Evolutionary conservation across 1,140 invertebrate genomes (phyloP).

Genomic region (Oncopodura yosiiana): DNA sequence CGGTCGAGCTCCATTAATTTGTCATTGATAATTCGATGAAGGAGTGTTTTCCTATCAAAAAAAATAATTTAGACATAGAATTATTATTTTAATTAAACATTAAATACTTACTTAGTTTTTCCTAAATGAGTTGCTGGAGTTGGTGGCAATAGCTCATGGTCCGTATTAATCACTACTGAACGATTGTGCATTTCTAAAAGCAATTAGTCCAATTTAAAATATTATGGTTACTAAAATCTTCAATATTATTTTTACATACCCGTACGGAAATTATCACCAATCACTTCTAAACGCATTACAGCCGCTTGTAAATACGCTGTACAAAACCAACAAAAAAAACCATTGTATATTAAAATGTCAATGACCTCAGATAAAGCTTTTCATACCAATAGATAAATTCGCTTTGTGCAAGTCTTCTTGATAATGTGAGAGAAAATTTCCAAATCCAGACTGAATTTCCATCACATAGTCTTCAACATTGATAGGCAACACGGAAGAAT

Average conservation of each 20-base stretch:
- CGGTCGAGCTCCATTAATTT: constrained; percentile 31
- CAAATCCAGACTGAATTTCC: constrained; percentile 32
- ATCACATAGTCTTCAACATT: constrained; percentile 34
- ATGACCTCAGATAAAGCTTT: constrained; percentile 8
- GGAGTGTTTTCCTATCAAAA: constrained; percentile 27
- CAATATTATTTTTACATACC: too few relatives aligned
- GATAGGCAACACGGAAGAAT: constrained; percentile 32
- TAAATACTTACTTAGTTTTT: constrained; percentile 13
- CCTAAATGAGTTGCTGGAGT: neutral
- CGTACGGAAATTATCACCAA: constrained; percentile 34
- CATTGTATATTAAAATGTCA: too few relatives aligned
- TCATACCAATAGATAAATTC: constrained; percentile 34
- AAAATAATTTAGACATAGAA: neutral
- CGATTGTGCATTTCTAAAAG: too few relatives aligned
- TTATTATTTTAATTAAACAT: too few relatives aligned
- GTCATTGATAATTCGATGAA: constrained; percentile 35
- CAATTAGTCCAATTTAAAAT: too few relatives aligned
- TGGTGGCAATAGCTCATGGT: constrained; percentile 4
- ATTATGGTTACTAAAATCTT: too few relatives aligned
- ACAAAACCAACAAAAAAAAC: too few relatives aligned
- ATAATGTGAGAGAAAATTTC: constrained; percentile 29
- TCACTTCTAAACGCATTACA: constrained; percentile 34
- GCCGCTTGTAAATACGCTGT: constrained; percentile 34
- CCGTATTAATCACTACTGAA: constrained; percentile 9
- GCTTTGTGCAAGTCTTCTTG: constrained; percentile 31